Conservation (phyloP, 2,113 vertebrate genomes). For the Anseranas semipalmata region DNA sequence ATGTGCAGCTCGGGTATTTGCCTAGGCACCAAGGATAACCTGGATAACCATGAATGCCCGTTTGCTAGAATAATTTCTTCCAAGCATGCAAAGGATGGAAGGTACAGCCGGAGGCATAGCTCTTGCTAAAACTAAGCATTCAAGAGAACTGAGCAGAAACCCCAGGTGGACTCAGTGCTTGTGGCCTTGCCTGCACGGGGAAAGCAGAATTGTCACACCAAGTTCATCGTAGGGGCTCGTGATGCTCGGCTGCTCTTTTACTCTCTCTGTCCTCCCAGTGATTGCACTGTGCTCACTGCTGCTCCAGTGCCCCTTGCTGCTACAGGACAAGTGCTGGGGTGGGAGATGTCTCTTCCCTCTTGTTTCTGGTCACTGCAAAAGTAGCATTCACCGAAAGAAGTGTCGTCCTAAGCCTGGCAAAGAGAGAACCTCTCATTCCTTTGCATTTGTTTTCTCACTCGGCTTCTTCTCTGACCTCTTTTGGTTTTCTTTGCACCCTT, state of each 20-base stretch:
- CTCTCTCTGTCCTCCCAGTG: not conserved
- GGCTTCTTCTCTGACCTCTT: not conserved
- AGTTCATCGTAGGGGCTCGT: not conserved
- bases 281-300: not conserved
- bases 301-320: not conserved
- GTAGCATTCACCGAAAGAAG: not conserved
- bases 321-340: not conserved
- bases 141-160: not conserved
- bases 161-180: not conserved
- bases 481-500: not conserved
- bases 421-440: not conserved
- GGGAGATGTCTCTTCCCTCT: not conserved
- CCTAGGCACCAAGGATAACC: not conserved
- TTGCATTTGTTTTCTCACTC: not conserved
- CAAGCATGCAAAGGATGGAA: not conserved
- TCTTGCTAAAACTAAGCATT: not conserved
- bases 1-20: not conserved
- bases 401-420: not conserved
- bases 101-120: not conserved
- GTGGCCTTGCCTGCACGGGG: not conserved
- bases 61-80: not conserved
- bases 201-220: not conserved
- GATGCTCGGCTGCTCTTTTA: not conserved
- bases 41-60: not conserved
- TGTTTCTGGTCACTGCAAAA: not conserved